Conservation (phyloP, 2,113 vertebrate genomes). For the Datnioides undecimradiatus region DNA sequence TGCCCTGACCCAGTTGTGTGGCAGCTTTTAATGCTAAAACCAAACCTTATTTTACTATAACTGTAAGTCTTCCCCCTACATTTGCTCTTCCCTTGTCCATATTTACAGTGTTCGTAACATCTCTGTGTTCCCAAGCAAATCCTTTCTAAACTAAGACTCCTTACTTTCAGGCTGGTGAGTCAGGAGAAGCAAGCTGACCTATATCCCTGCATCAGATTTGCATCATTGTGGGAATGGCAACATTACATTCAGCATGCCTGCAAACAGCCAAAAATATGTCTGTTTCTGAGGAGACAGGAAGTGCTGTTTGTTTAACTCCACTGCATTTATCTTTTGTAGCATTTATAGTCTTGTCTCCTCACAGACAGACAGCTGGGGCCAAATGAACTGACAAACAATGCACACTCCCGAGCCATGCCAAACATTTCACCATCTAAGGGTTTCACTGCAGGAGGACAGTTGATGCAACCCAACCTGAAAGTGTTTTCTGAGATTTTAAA, state of each 20-base stretch:
- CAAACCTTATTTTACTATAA: constrained; percentile 23
- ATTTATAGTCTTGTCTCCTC: constrained; percentile 26
- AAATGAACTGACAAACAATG: constrained; percentile 34
- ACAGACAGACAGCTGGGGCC: constrained; percentile 11
- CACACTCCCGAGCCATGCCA: constrained; percentile 25
- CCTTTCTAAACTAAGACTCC: constrained; percentile 68
- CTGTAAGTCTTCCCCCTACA: constrained; percentile 48
- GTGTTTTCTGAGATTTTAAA: constrained; percentile 59
- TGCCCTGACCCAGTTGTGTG: constrained; percentile 52
- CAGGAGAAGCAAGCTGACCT: constrained; percentile 57
- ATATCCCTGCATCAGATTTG: constrained; percentile 68
- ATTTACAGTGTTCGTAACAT: constrained; percentile 50
- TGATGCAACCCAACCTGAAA: constrained; percentile 49
- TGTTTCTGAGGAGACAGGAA: constrained; percentile 39
- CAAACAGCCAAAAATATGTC: constrained; percentile 39
- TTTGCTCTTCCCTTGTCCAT: constrained; percentile 45
- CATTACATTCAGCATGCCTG: constrained; percentile 42
- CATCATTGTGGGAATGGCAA: constrained; percentile 53
- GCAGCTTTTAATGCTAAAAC: constrained; percentile 20
- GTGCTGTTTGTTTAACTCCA: constrained; percentile 27
- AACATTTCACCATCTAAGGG: constrained; percentile 23
- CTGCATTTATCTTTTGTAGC: constrained; percentile 11
- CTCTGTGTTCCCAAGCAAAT: constrained; percentile 68
- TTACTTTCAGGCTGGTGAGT: constrained; percentile 52
- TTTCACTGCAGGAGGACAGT: constrained; percentile 53